Conservation (phyloP, 2,797 vertebrate species). For the Pogonophryne albipinna region DNA sequence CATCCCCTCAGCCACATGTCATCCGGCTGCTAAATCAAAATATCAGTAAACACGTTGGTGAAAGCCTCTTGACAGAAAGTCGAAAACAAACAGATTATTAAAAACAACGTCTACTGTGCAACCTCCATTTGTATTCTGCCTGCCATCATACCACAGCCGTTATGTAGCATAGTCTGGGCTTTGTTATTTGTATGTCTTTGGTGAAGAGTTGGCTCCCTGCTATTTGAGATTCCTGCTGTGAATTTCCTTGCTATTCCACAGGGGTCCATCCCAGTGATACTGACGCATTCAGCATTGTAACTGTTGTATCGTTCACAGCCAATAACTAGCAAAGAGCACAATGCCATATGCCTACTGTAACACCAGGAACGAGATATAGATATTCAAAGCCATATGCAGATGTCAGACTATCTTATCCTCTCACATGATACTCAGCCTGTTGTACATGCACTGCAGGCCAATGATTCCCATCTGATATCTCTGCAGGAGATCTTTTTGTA, state of each 20-base stretch:
- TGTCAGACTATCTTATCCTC: neutral
- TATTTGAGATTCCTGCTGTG: slow-evolving; percentile 66
- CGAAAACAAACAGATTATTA: slow-evolving; percentile 41
- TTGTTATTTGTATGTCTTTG: slow-evolving; percentile 54
- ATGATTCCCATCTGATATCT: slow-evolving; percentile 2
- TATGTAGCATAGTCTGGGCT: slow-evolving; percentile 26
- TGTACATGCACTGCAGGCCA: neutral
- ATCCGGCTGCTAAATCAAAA: slow-evolving; percentile 42
- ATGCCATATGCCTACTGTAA: neutral
- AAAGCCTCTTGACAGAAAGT: slow-evolving; percentile 35
- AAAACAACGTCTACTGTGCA: slow-evolving; percentile 18
- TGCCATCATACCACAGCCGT: slow-evolving; percentile 21
- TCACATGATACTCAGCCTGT: slow-evolving; percentile 8
- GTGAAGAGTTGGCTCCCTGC: slow-evolving; percentile 24
- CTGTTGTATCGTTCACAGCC: slow-evolving; percentile 23
- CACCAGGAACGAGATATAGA: slow-evolving; percentile 2
- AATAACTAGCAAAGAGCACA: neutral
- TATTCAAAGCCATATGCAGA: slow-evolving; percentile 18
- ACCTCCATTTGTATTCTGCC: slow-evolving; percentile 46
- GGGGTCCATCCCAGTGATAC: slow-evolving; percentile 35
- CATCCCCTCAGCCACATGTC: slow-evolving; percentile 46
- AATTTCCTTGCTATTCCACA: slow-evolving; percentile 46
- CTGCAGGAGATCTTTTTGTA: slow-evolving; percentile 7
- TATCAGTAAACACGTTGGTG: slow-evolving; percentile 41
- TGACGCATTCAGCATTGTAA: slow-evolving; percentile 31